Conservation (phyloP, 1,140 invertebrate species). For the Orchestia grillus region DNA sequence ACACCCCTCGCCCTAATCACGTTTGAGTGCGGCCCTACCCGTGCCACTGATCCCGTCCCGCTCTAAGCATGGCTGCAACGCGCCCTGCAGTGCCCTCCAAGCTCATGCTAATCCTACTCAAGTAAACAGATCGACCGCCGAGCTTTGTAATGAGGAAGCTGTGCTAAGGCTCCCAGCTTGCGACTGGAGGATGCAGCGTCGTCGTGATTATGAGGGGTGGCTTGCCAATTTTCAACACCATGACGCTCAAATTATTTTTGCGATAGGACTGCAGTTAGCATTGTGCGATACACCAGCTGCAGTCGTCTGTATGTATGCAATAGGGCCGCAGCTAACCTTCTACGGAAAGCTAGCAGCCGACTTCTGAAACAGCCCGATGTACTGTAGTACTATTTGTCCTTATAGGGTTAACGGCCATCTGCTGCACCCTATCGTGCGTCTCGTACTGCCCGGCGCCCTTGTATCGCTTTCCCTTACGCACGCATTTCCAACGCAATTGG, state of each 20-base stretch:
- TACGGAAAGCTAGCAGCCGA: no score
- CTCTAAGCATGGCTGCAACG: not conserved
- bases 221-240: not conserved
- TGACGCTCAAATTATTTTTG: no score
- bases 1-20: not conserved
- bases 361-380: no score
- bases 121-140: constrained; percentile 2
- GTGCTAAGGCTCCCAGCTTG: not conserved
- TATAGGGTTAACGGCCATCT: not conserved
- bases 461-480: not conserved
- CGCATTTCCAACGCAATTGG: not conserved
- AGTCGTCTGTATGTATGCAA: no score
- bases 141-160: not conserved
- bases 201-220: not conserved
- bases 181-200: not conserved
- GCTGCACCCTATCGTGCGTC: not conserved
- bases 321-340: no score
- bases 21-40: not conserved
- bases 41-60: not conserved
- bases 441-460: no score
- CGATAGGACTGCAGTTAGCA: no score
- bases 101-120: not conserved
- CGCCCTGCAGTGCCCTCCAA: not conserved
- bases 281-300: no score
- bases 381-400: no score